These are phyloP conservation scores for Typhlichthys eigenmanni DNA, from an alignment of 2,797 vertebrate genomes.

Conservation along the genomic window DNA sequence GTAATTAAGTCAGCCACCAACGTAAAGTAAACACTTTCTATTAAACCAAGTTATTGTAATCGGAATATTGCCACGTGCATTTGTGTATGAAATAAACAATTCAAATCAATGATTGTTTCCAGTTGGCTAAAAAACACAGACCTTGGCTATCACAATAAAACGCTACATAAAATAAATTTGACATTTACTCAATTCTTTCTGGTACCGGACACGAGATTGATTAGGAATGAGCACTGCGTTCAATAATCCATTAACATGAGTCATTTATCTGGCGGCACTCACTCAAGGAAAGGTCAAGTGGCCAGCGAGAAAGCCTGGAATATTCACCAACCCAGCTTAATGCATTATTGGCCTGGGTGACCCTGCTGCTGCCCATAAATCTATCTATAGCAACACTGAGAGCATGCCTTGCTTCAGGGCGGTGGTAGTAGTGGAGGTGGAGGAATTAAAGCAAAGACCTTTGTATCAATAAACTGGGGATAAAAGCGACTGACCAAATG, in stretches of 20 bases:
- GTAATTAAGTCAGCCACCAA: too few species aligned
- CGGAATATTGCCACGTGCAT: too few species aligned
- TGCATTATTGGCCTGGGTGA: slow-evolving; percentile 25
- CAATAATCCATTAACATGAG: slow-evolving; percentile 37
- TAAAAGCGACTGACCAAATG: background rate
- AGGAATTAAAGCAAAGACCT: slow-evolving; percentile 16
- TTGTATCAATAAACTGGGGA: slow-evolving; percentile 2
- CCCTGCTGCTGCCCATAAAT: slow-evolving; percentile 37
- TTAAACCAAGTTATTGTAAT: too few species aligned
- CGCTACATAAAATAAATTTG: too few species aligned
- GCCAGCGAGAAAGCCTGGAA: slow-evolving; percentile 15
- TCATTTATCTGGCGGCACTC: slow-evolving; percentile 26
- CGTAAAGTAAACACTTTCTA: too few species aligned
- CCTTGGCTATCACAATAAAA: too few species aligned
- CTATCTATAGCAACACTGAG: slow-evolving; percentile 54
- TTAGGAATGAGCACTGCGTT: slow-evolving; percentile 12
- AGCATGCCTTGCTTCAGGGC: slow-evolving; percentile 14
- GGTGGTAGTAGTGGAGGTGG: background rate
- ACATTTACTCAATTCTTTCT: too few species aligned
- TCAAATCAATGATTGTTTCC: too few species aligned
- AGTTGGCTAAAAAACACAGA: too few species aligned
- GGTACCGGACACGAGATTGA: background rate
- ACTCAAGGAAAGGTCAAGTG: slow-evolving; percentile 25
- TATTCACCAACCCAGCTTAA: slow-evolving; percentile 26
- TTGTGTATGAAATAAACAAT: too few species aligned